Base-by-base conservation (phyloP, 2,797 vertebrate species). In the Hirundo rustica region DNA sequence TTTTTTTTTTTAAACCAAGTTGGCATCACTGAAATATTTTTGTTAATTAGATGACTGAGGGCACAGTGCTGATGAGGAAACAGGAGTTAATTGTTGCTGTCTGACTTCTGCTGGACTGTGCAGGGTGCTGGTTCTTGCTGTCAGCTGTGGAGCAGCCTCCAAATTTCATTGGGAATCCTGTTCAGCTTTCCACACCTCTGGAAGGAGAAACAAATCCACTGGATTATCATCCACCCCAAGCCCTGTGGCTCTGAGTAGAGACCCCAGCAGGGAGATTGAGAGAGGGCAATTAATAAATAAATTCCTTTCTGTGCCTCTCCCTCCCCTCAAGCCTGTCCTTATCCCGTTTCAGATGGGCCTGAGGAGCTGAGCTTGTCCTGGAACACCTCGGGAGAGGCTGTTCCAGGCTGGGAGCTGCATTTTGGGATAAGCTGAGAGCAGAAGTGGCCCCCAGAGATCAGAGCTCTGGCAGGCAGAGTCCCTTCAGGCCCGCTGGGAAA, bases 381-480 rank as follows among this genome's bases (percentile, higher is more conserved):
- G 78, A 45, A 5, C 72, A 42, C 38, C 58, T 61, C 2, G 2
- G 0, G 26, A 65, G 2, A 10, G 27, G 51, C 2, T 55, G 42
- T 2, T 27, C 42, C 53, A n/a, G 23, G 13, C 67, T 57, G 53
- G 91, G 68, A 91, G 78, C 87, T 57, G 85, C 57, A 21, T 57
- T 92, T 88, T 74, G 87, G 25, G 61, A 36, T 44, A 16, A 89
- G 34, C 48, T 89, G 44, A 38, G 87, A 89, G 88, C 91, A 91
- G 64, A 70, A 66, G 23, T 74, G 77, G 62, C 86, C 68, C 87
- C 91, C 79, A 88, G 92, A 93, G 95, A 64, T 32, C 60, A 72
- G 17, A 74, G 62, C 45, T 86, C 70, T 85, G 90, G 77, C 79
- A 85, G 90, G 86, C 86, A 92, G 88, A 92, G 92, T 58, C 60